Evolutionary conservation across 2,113 vertebrate genomes (phyloP).

Genomic region (Mus pahari): DNA sequence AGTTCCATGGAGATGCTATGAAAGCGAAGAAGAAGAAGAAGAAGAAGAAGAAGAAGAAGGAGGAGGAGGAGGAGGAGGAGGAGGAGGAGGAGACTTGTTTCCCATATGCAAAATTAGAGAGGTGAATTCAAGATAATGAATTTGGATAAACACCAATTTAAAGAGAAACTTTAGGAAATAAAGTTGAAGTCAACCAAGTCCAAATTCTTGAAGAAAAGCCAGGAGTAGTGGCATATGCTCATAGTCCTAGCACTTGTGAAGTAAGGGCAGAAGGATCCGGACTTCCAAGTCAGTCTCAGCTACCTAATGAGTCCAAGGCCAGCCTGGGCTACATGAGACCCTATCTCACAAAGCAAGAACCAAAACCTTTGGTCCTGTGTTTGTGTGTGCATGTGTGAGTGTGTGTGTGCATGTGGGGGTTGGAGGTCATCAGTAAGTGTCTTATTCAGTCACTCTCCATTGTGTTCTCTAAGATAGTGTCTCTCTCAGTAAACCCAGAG

Average conservation of each 20-base stretch:
- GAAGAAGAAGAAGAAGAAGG: conserved; percentile 9
- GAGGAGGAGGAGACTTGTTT: conserved; percentile 43
- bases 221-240: neutral
- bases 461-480: neutral
- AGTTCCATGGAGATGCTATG: conserved; percentile 31
- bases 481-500: neutral
- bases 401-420: neutral
- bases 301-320: neutral
- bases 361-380: neutral
- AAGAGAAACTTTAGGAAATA: conserved; percentile 67
- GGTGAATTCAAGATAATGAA: conserved; percentile 32
- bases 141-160: conserved; percentile 55
- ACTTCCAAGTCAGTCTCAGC: neutral
- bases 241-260: neutral
- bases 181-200: conserved; percentile 15
- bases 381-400: neutral
- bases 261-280: neutral
- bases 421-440: neutral
- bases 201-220: neutral
- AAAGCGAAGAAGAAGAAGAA: neutral
- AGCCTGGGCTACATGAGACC: neutral
- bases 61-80: no score
- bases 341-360: neutral
- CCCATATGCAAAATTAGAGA: conserved; percentile 48
- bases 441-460: neutral